Evolutionary conservation across 2,888 invertebrate genomes (phyloP).

Genomic region (Andrena hattorfiana): DNA sequence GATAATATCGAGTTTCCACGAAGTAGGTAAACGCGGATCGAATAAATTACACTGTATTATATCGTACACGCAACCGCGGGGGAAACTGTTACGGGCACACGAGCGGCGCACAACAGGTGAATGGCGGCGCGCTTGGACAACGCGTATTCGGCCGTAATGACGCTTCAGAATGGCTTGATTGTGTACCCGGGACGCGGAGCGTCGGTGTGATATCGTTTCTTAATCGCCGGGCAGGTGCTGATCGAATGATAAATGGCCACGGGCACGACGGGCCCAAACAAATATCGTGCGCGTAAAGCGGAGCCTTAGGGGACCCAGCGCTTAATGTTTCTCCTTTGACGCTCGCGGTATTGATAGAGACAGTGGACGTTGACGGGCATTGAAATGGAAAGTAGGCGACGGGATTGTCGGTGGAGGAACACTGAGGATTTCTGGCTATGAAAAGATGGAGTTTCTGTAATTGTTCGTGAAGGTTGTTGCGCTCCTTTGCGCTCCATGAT

Average conservation of each 20-base stretch:
- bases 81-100: background rate
- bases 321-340: background rate
- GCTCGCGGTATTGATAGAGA: constrained; percentile 12
- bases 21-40: constrained; percentile 14
- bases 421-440: background rate
- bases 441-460: background rate
- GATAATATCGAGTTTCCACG: constrained; percentile 25
- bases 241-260: constrained; percentile 51
- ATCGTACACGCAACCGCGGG: background rate
- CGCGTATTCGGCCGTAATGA: constrained; percentile 15
- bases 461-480: too few species aligned
- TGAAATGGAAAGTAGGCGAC: constrained; percentile 24
- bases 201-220: constrained; percentile 32
- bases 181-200: background rate
- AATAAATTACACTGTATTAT: constrained; percentile 19
- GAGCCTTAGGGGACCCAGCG: background rate
- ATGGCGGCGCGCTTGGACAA: constrained; percentile 11
- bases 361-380: background rate
- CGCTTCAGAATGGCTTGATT: constrained; percentile 4
- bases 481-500: too few species aligned
- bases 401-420: background rate
- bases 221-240: constrained; percentile 40
- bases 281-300: constrained; percentile 16
- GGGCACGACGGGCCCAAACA: constrained; percentile 14
- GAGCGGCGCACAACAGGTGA: constrained; percentile 1